Base-by-base conservation (phyloP, 2,113 vertebrate genomes). In the Rafetus swinhoei region DNA sequence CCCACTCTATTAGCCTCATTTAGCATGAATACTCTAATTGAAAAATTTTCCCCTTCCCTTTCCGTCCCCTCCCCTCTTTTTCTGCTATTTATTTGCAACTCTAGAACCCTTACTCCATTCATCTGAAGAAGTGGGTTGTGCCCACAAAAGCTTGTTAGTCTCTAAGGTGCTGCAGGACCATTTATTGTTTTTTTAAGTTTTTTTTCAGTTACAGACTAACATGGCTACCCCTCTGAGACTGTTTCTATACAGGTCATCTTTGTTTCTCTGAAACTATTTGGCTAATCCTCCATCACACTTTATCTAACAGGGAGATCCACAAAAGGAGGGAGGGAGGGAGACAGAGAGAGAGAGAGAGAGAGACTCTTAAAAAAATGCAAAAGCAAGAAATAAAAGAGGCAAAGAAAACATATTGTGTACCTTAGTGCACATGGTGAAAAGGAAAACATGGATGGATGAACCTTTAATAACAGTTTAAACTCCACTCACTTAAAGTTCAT, bases 301-400 rank as follows among this genome's bases (percentile, higher is more conserved):
- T 52, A 62, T 24, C 13, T 29, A 35, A 72, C 2, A 54, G 62
- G 8, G 24, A 90, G 65, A 4, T 1, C 2, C n/a, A 84, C 9
- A 52, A 93, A 86, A 88, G 55, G 2, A 19, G 10, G 14, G 4
- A 82, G 1, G 87, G 25, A 7, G 14, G 32, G 5, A 82, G 1
- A 89, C 22, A 7, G 10, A 69, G 32, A 69, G n/a, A 69, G 14
- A 35, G 5, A 82, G 1, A 89, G 29, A 7, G 10, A 69, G 32
- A 69, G n/a, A 69, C 25, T 86, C 0, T 0, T 7, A 69, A 32
- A 52, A 90, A 91, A 87, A 27, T 5, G 60, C 2, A 0, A 60
- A 72, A 89, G 85, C 45, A 54, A 54, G 59, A 83, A 82, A 84
- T 69, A 12, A 8, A 9, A 87, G 8, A 62, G 4, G 9, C 85